Conservation (phyloP, 2,113 vertebrate genomes). For the Xenus cinereus region DNA sequence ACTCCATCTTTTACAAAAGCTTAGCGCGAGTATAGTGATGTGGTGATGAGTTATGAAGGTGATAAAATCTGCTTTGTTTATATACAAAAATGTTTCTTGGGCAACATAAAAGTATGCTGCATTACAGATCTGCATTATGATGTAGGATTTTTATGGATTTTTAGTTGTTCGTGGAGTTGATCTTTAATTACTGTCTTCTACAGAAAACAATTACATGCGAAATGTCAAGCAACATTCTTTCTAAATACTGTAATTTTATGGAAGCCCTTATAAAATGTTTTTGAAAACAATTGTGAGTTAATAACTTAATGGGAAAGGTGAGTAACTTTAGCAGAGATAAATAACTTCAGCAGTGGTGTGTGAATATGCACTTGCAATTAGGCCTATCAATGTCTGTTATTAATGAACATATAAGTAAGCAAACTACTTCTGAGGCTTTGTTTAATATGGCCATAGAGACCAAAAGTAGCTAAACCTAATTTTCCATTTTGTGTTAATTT, state of each 20-base stretch:
- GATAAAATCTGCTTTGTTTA: not conserved
- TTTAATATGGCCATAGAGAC: not conserved
- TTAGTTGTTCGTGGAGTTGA: not conserved
- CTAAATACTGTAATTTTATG: not conserved
- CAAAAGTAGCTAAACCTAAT: not conserved
- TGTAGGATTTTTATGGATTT: not conserved
- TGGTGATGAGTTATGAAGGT: not conserved
- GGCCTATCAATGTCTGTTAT: not conserved
- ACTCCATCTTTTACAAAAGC: not conserved
- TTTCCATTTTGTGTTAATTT: not conserved
- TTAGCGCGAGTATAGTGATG: not conserved
- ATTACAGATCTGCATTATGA: not conserved
- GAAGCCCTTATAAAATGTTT: not conserved
- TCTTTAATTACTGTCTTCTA: not conserved
- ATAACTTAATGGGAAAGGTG: not conserved
- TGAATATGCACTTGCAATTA: conserved; percentile 2
- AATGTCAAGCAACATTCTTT: not conserved
- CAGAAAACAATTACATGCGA: not conserved
- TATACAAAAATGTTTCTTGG: not conserved
- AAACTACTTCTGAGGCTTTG: not conserved
- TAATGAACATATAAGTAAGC: not conserved
- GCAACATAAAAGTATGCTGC: not conserved
- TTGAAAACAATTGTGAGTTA: not conserved
- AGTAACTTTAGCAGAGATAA: not conserved
- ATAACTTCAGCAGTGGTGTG: not conserved